Evolutionary conservation across 2,888 invertebrate species (phyloP), one percentile per base, ranked within the genome.

Genomic region (Andrena chrysosceles): DNA sequence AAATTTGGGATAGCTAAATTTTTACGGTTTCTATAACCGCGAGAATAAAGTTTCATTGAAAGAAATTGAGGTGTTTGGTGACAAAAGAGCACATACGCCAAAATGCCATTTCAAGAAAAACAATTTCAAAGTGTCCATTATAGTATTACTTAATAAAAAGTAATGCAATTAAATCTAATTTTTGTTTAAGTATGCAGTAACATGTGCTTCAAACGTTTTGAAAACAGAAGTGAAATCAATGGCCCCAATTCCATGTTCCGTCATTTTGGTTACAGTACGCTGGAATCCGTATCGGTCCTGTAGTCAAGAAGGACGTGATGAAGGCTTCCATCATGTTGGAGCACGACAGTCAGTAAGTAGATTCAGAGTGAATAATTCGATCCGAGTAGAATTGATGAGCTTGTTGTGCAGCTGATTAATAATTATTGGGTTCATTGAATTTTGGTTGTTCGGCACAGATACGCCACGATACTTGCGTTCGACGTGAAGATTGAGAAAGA

Each of bases 261-360:
- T 26, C n/a, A n/a, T 23, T 49, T 77, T 59, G 80, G 54, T 82
- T 83, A 8, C 96, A 99, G 98, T 99, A 99, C 94, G 97, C 98
- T 63, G 99, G 99, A 76, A 99, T 99, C 93, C 97, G 99, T 91
- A 99, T 99, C 95, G 99, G 99, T 16, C 99, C 99, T 42, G 99
- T 99, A 73, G 99, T 99, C 90, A 99, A 99, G 94, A 98, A 98
- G 93, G 99, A 99, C 95, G 99, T 99, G 60, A 99, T 99, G 98
- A 99, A 98, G 94, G 99, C 99, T 26, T 99, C 99, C n/a, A 98
- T 98, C 87, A 99, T 99, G 99, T 95, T 99, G 95, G 99, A 99
- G 94, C 99, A 99, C 94, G 99, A 99, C 93, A 96, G 97, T 80
- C 98, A 98, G 96, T 98, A 94, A 96, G 96, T 96, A 92, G 33